phyloP scores from a whole-genome alignment of 1,140 invertebrate genomes.

The Brachionus calyciflorus region DNA sequence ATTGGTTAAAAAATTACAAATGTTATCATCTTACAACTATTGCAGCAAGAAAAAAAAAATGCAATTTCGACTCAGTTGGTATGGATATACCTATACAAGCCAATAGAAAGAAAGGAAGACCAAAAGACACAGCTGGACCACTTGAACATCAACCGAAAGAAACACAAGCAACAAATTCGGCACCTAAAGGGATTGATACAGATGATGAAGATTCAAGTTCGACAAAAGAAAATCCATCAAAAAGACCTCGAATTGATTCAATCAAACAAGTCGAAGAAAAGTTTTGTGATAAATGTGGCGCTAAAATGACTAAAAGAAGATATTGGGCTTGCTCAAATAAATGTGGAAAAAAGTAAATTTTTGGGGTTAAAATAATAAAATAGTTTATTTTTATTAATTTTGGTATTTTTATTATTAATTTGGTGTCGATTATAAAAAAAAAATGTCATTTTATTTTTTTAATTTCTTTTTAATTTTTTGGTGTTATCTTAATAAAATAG shows the following conservation, averaged over 20 bases:
- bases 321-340: not conserved
- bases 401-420: too few relatives aligned
- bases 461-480: too few relatives aligned
- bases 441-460: too few relatives aligned
- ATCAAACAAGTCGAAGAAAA: not conserved
- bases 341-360: not conserved
- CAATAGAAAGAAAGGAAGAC: not conserved
- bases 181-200: not conserved
- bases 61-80: not conserved
- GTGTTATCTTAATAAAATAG: too few relatives aligned
- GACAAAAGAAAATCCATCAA: not conserved
- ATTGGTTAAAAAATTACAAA: conserved; percentile 20
- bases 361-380: too few relatives aligned
- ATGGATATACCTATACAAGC: not conserved
- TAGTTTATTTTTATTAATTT: too few relatives aligned
- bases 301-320: not conserved
- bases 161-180: not conserved
- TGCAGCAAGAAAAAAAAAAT: not conserved
- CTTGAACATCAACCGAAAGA: not conserved
- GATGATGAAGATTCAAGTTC: not conserved
- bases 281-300: not conserved
- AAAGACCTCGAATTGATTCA: not conserved
- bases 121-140: not conserved
- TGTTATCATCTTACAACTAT: not conserved
- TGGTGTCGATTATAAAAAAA: too few relatives aligned